Conservation (phyloP, 2,113 vertebrate genomes). For the Haemorhous mexicanus region DNA sequence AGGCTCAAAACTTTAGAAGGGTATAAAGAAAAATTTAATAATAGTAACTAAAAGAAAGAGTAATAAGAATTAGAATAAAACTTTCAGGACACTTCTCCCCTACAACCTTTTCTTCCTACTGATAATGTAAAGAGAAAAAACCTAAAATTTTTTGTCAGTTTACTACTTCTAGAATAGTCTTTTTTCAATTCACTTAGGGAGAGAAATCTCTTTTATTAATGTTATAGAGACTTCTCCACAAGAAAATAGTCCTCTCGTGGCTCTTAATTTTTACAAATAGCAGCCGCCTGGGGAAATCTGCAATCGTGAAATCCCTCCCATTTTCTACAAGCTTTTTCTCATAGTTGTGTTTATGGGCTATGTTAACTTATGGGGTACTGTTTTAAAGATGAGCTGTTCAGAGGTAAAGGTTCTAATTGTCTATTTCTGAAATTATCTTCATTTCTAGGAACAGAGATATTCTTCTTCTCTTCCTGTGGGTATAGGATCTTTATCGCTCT, state of each 20-base stretch:
- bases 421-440: not conserved
- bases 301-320: not conserved
- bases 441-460: not conserved
- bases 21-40: not conserved
- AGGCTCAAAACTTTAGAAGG: not conserved
- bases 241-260: not conserved
- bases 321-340: not conserved
- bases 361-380: not conserved
- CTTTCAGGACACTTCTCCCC: not conserved
- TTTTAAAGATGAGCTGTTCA: not conserved
- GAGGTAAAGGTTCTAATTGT: not conserved
- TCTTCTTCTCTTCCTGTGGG: not conserved
- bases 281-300: not conserved
- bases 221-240: not conserved
- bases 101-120: not conserved
- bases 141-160: not conserved
- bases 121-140: not conserved
- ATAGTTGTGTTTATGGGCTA: not conserved
- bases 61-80: not conserved
- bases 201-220: not conserved
- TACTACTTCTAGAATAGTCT: not conserved
- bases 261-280: not conserved
- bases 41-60: not conserved
- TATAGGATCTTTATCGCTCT: not conserved
- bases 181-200: not conserved